These are phyloP conservation scores for Fregetta grallaria DNA, from an alignment of 2,113 vertebrate genomes.

Conservation along the genomic window DNA sequence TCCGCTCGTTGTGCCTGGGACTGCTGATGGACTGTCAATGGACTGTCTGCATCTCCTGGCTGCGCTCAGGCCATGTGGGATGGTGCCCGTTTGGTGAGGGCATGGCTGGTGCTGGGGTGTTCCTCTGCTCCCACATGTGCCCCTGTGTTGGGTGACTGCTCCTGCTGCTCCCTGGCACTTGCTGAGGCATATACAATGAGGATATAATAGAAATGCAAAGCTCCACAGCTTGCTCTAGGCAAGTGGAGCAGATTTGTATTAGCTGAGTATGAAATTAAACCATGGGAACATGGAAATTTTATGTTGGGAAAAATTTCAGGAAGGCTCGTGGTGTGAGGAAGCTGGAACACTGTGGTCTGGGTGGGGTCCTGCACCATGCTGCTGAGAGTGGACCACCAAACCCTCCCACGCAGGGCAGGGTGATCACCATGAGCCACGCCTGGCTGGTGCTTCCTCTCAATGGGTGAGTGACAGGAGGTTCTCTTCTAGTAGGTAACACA, in stretches of 20 bases:
- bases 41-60: rapidly evolving
- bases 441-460: neutral
- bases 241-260: neutral
- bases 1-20: rapidly evolving
- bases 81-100: rapidly evolving
- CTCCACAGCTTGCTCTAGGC: neutral
- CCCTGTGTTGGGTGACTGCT: neutral
- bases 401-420: neutral
- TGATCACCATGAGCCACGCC: rapidly evolving
- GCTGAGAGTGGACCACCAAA: neutral
- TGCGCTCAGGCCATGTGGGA: rapidly evolving
- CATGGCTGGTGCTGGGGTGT: neutral
- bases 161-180: neutral
- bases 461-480: neutral
- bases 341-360: neutral
- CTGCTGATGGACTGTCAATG: too few species aligned
- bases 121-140: neutral
- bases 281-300: neutral
- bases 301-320: neutral
- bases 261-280: neutral
- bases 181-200: too few species aligned
- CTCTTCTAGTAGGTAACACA: neutral
- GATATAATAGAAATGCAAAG: neutral
- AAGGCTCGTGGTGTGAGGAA: neutral
- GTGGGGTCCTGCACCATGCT: rapidly evolving